Base-by-base conservation (phyloP, 1,140 invertebrate genomes). In the Aethina tumida region DNA sequence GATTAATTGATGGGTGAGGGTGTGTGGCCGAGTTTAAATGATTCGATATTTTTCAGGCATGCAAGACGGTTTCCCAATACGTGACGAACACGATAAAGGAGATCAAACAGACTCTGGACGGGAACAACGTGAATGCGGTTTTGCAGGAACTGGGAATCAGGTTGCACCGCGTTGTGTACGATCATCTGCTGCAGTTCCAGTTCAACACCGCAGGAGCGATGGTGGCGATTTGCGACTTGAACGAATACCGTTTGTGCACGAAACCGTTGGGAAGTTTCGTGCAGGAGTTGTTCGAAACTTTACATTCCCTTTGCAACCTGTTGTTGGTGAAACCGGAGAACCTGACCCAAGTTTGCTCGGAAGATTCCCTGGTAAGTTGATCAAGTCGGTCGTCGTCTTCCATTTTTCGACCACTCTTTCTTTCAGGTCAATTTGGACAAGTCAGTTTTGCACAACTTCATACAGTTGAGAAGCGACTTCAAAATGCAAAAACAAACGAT, bases 201-300 rank as follows among this genome's bases (percentile, higher is more conserved):
- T 99, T 95, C 56, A 97, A 92, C 67, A 89, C 87, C 12, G 79
- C 90, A 39, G 95, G 92, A 37, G 94, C 92, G 2, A 96, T 98
- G 87, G 83, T 92, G 60, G 88, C 88, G 2, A 95, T 99, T 43
- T 97, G 91, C 68, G 96, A 99, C 71, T 85, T 99, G 34, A 97
- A 96, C 58, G 95, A 97, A 60, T 87, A 87, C 60, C 71, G 92
- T 18, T 65, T 35, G 52, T 62, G 54, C 64, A 69, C 55, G 55
- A 69, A 40, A 43, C 49, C 26, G 79, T 59, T 88, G 79, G 67
- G 79, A 18, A 71, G 80, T 0, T 63, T 91, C 17, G 80, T 97
- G 8, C 81, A 76, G 13, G 79, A 82, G 25, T 66, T 97, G 13
- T 98, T 98, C 67, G 91, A 97, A 64, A 88, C 89, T 17, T 68